phyloP scores from a whole-genome alignment of 2,888 invertebrate genomes.

The Tiphia femorata region DNA sequence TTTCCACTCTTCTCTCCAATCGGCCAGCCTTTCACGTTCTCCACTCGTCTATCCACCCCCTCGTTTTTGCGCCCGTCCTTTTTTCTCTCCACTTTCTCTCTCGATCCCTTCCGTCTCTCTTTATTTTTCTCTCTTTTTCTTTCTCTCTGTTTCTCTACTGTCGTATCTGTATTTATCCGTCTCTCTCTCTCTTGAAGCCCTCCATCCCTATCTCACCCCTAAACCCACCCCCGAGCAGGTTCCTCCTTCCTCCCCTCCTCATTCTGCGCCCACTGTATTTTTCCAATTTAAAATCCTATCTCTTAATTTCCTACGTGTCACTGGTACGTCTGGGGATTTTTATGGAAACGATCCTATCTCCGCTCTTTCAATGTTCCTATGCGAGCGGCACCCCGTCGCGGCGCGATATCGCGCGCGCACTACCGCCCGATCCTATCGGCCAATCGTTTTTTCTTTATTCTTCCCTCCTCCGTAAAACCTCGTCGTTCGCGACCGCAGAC shows the following conservation, averaged over 20 bases:
- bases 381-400: too few relatives aligned
- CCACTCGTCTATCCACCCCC: background rate
- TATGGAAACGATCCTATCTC: constrained; percentile 57
- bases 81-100: background rate
- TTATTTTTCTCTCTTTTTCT: constrained; percentile 9
- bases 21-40: background rate
- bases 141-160: constrained; percentile 6
- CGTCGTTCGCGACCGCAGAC: background rate
- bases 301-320: constrained; percentile 67
- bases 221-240: constrained; percentile 10
- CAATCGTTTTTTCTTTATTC: constrained; percentile 13
- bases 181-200: constrained; percentile 15
- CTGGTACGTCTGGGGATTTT: constrained; percentile 61
- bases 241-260: constrained; percentile 26
- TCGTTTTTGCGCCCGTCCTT: constrained; percentile 1
- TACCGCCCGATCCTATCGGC: background rate
- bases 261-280: constrained; percentile 49
- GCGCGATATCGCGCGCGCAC: constrained; percentile 44
- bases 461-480: background rate
- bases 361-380: constrained; percentile 54
- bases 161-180: constrained; percentile 3
- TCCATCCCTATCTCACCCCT: constrained; percentile 10
- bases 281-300: constrained; percentile 66
- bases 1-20: constrained; percentile 4
- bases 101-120: background rate